A percentile compares a stretch with the other conserved stretches of the same genome.
These are phyloP conservation scores for Ephialtes manifestator DNA, from an alignment of 2,888 invertebrate genomes.

Conservation along the genomic window DNA sequence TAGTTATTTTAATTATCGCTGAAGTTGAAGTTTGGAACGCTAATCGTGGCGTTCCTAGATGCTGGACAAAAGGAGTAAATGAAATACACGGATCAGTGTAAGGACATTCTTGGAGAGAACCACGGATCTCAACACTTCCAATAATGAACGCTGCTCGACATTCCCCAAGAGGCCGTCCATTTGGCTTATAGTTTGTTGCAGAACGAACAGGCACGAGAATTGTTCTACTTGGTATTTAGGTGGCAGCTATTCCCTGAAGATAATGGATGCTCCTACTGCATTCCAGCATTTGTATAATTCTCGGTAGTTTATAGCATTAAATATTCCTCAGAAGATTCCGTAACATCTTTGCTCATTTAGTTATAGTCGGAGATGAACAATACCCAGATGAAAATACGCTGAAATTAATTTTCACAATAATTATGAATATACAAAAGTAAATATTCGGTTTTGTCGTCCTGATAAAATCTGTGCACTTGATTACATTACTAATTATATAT, in stretches of 20 bases:
- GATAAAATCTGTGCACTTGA: background rate
- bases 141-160: slow-evolving; percentile 49
- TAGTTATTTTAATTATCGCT: slow-evolving; percentile 25
- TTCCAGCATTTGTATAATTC: slow-evolving; percentile 26
- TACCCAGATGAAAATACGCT: no score
- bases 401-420: no score
- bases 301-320: background rate
- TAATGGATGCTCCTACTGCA: slow-evolving; percentile 37
- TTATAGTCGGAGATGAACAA: background rate
- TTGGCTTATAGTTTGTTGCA: slow-evolving; percentile 16
- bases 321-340: background rate
- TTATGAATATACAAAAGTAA: no score
- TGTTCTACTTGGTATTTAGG: slow-evolving; percentile 35
- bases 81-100: slow-evolving; percentile 25
- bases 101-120: slow-evolving; percentile 34
- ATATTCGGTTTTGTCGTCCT: background rate
- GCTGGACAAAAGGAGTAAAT: background rate
- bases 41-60: slow-evolving; percentile 31
- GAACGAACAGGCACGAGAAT: slow-evolving; percentile 30
- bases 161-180: slow-evolving; percentile 50
- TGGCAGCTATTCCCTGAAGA: slow-evolving; percentile 25
- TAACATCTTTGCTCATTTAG: background rate
- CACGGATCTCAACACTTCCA: slow-evolving; percentile 54
- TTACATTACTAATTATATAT: background rate
- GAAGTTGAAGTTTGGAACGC: slow-evolving; percentile 5